These are phyloP conservation scores for Syrmaticus mikado DNA, from an alignment of 2,113 vertebrate species.

Conservation along the genomic window DNA sequence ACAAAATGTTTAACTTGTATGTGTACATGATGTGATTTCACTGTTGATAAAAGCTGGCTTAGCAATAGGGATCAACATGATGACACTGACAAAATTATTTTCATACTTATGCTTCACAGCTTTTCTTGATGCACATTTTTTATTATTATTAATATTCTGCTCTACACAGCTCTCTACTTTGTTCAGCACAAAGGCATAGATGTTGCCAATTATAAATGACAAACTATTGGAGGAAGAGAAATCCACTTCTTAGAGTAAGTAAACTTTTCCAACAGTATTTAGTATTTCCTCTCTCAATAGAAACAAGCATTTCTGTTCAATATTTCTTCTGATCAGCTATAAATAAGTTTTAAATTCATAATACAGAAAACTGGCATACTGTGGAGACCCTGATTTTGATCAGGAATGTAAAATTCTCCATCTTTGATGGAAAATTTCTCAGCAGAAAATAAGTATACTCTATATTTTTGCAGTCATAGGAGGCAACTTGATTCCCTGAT, in stretches of 20 bases:
- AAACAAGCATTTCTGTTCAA: background rate
- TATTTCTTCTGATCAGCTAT: background rate
- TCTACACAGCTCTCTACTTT: constrained; percentile 8
- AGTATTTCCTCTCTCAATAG: background rate
- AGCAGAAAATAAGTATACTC: background rate
- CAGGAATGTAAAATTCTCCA: background rate
- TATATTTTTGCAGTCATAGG: background rate
- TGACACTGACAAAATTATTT: background rate
- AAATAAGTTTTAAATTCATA: background rate
- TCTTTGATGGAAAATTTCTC: background rate
- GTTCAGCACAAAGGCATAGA: background rate
- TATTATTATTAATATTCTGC: background rate
- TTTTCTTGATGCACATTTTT: background rate
- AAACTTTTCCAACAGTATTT: background rate
- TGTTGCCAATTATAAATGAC: constrained; percentile 3
- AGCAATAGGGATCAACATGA: no score
- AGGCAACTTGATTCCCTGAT: background rate
- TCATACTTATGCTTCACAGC: background rate
- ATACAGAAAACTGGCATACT: background rate
- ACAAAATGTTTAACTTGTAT: background rate
- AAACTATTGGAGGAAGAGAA: background rate
- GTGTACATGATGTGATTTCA: background rate
- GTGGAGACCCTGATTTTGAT: background rate
- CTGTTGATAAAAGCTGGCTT: background rate
- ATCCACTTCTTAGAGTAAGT: background rate